Evolutionary conservation across 2,113 vertebrate species (phyloP).

Genomic region (Atlantisia rogersi): DNA sequence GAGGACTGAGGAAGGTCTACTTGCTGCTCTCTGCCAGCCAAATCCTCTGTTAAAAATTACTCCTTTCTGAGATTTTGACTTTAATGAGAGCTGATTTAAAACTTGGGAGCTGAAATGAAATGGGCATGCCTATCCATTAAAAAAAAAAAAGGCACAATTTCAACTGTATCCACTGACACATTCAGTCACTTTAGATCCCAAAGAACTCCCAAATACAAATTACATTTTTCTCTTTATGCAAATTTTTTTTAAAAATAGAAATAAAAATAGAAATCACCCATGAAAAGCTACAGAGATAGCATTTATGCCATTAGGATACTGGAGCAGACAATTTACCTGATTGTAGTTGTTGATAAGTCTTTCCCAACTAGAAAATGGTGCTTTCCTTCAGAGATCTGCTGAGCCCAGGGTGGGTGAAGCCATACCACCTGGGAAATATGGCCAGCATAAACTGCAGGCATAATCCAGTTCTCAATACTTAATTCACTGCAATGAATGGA

Average conservation of each 20-base stretch:
- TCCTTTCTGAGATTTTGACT: not conserved
- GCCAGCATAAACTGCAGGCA: slow-evolving; percentile 96
- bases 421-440: slow-evolving; percentile 91
- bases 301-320: not conserved
- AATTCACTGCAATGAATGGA: slow-evolving; percentile 81
- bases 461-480: slow-evolving; percentile 99
- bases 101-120: not conserved
- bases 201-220: not conserved
- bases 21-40: not conserved
- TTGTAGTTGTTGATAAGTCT: slow-evolving; percentile 93
- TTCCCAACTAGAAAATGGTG: slow-evolving; percentile 88
- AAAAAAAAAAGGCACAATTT: not conserved
- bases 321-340: slow-evolving; percentile 81
- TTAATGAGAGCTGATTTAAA: not conserved
- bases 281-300: not conserved
- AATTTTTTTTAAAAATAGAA: not conserved
- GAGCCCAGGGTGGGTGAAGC: slow-evolving; percentile 94
- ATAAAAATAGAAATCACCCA: accelerated
- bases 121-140: not conserved
- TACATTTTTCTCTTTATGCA: not conserved
- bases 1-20: not conserved
- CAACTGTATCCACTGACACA: not conserved
- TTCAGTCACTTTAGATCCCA: not conserved
- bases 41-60: not conserved
- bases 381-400: slow-evolving; percentile 91